Evolutionary conservation across 1,140 invertebrate genomes (phyloP).

Genomic region (Hetaerina americana): DNA sequence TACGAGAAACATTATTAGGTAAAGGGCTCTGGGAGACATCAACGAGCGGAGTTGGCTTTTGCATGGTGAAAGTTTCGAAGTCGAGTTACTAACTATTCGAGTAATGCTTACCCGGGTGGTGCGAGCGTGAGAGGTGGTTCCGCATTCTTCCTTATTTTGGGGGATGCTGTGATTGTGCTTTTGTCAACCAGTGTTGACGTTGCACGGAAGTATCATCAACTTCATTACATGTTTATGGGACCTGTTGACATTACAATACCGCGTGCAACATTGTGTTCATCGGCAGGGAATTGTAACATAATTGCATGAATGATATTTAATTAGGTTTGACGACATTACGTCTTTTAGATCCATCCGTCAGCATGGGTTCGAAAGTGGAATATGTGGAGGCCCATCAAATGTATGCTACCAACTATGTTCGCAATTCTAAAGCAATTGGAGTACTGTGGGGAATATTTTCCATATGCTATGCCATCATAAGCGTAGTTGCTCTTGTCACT

Average conservation of each 20-base stretch:
- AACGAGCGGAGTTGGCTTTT: neutral
- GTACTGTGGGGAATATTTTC: conserved; percentile 94
- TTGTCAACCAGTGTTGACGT: neutral
- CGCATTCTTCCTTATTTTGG: neutral
- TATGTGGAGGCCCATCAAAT: conserved; percentile 79
- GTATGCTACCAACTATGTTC: conserved; percentile 83
- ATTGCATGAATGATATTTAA: too few species aligned
- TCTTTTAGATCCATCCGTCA: too few species aligned
- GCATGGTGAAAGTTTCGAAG: neutral
- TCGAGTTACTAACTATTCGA: neutral
- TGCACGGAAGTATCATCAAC: neutral
- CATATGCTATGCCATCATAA: conserved; percentile 92
- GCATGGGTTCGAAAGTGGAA: conserved; percentile 81
- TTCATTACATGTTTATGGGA: too few species aligned
- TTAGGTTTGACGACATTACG: too few species aligned
- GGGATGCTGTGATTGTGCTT: neutral
- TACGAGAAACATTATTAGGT: neutral
- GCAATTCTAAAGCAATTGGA: conserved; percentile 91
- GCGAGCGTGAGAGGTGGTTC: neutral
- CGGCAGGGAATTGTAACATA: too few species aligned
- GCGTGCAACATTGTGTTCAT: too few species aligned
- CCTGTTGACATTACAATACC: too few species aligned
- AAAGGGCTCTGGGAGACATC: neutral
- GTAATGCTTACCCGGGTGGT: neutral
- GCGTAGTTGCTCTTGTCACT: conserved; percentile 85